phyloP scores from a whole-genome alignment of 1,140 invertebrate species.

The Hylaeus anthracinus region DNA sequence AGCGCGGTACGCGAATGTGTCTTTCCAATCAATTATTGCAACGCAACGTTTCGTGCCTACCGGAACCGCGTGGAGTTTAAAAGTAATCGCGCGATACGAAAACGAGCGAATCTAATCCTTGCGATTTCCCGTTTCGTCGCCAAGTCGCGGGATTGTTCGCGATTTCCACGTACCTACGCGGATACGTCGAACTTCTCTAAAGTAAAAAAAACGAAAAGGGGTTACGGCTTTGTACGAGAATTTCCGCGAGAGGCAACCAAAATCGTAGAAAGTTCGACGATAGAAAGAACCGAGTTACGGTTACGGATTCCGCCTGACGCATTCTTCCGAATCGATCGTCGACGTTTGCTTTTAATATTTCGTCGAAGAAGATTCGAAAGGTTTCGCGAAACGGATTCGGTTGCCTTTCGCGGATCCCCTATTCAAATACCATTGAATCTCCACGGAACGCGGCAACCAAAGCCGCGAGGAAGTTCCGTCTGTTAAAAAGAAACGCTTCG shows the following conservation, averaged over 20 bases:
- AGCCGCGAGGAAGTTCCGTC: not conserved
- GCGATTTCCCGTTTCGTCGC: no score
- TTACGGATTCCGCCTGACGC: not conserved
- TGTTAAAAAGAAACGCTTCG: not conserved
- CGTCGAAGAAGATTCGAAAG: not conserved
- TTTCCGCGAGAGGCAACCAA: not conserved
- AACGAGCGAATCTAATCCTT: no score
- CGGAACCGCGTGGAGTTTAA: not conserved
- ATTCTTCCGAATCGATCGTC: not conserved
- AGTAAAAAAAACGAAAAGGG: no score
- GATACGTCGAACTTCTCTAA: no score
- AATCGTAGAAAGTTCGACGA: not conserved
- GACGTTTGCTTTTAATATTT: constrained; percentile 3
- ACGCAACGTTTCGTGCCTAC: not conserved
- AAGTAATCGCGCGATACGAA: not conserved
- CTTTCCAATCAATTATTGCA: not conserved
- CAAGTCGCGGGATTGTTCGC: no score
- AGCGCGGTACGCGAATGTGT: not conserved
- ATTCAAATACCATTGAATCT: not conserved
- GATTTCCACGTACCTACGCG: no score
- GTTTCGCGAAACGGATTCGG: not conserved
- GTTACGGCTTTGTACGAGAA: no score
- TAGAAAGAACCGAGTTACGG: no score
- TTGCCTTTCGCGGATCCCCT: not conserved
- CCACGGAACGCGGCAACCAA: not conserved